A percentile compares a stretch with the other conserved stretches of the same genome.
Evolutionary conservation across 2,113 vertebrate species (phyloP).

Genomic region (Osmerus mordax): DNA sequence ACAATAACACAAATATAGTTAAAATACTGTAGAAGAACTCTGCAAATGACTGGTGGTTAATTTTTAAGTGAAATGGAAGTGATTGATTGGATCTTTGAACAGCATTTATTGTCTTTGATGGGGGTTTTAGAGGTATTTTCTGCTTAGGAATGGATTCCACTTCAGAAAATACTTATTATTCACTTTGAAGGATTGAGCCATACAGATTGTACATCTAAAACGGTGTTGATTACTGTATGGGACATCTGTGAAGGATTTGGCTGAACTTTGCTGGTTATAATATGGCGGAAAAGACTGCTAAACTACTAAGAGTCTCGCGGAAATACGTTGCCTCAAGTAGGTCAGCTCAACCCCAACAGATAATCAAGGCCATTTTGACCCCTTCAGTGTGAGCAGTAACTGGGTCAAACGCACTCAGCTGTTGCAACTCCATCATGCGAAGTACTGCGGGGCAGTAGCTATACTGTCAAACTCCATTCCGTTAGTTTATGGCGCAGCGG

Average conservation of each 20-base stretch:
- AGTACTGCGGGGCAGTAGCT: constrained; percentile 47
- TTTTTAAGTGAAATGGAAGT: too few species aligned
- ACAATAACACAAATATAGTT: too few species aligned
- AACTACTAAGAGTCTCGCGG: constrained; percentile 53
- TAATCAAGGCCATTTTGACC: constrained; percentile 70
- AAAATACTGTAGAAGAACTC: too few species aligned
- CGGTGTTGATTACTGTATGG: neutral
- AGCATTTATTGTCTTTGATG: neutral
- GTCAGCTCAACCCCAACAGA: constrained; percentile 63
- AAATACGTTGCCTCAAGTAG: constrained; percentile 64
- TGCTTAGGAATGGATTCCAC: neutral
- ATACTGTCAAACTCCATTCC: constrained; percentile 53
- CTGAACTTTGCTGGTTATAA: neutral
- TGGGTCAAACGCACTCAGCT: constrained; percentile 72
- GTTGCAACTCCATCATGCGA: constrained; percentile 56
- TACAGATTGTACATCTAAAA: neutral
- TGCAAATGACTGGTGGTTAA: too few species aligned
- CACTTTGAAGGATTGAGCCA: neutral
- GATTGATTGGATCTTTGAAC: neutral
- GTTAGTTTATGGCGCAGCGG: constrained; percentile 45
- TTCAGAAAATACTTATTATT: neutral
- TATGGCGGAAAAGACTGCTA: constrained; percentile 32
- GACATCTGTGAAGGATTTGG: neutral
- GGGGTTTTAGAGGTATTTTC: neutral
- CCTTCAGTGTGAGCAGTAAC: constrained; percentile 63